phyloP scores from a whole-genome alignment of 2,797 vertebrate genomes.

The Poecilia wingei region DNA sequence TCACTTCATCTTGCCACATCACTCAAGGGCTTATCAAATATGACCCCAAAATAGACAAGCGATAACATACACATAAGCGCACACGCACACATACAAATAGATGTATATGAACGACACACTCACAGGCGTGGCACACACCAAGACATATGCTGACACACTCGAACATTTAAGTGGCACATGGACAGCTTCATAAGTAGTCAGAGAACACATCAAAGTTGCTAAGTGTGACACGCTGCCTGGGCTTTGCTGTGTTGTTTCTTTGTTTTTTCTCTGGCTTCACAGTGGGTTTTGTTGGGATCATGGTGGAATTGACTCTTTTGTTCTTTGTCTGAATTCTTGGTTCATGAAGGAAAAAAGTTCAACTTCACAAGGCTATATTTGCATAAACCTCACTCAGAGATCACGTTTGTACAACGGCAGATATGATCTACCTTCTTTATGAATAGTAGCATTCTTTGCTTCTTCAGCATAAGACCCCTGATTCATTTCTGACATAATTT shows the following conservation, averaged over 20 bases:
- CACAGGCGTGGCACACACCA: constrained; percentile 21
- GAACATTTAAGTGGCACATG: constrained; percentile 40
- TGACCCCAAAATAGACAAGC: constrained; percentile 80
- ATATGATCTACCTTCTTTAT: neutral
- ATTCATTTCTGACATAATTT: neutral
- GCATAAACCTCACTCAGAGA: neutral
- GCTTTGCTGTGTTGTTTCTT: neutral
- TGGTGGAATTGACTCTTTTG: neutral
- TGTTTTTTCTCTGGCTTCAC: neutral
- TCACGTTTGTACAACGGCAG: neutral
- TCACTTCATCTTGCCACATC: constrained; percentile 79
- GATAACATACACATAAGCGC: constrained; percentile 43
- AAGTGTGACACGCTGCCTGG: constrained; percentile 4
- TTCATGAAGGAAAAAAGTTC: neutral
- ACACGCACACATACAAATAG: constrained; percentile 5
- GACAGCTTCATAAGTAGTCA: constrained; percentile 39
- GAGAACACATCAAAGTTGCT: constrained; percentile 16
- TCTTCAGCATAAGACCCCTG: neutral
- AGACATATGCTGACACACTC: constrained; percentile 42
- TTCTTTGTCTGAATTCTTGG: neutral
- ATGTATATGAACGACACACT: constrained; percentile 29
- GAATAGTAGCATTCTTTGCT: neutral
- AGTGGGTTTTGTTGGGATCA: neutral
- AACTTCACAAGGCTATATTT: neutral
- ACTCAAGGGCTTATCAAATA: constrained; percentile 80